Conservation (phyloP, 2,888 invertebrate species). For the Latheticus oryzae region DNA sequence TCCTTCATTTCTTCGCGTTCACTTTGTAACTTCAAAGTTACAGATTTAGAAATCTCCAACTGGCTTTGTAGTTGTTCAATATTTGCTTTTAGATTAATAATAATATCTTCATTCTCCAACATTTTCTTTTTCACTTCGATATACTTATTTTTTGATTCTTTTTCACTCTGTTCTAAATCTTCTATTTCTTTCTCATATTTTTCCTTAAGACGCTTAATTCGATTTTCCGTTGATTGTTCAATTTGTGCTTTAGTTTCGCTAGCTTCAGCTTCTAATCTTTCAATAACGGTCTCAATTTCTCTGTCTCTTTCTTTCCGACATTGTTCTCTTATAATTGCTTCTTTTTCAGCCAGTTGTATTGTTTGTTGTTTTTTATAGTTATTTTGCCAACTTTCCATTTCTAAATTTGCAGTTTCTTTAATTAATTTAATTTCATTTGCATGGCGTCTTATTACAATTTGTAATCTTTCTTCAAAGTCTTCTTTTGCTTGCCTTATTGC, state of each 20-base stretch:
- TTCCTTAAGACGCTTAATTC: conserved; percentile 77
- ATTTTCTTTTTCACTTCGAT: conserved; percentile 75
- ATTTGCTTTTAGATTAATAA: conserved; percentile 70
- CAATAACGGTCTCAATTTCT: conserved; percentile 81
- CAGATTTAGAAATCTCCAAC: conserved; percentile 64
- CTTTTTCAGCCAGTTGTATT: conserved; percentile 72
- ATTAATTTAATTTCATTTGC: conserved; percentile 69
- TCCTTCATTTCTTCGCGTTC: conserved; percentile 72
- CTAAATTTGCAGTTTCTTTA: conserved; percentile 71
- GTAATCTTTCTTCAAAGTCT: conserved; percentile 68
- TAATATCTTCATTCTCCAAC: conserved; percentile 73
- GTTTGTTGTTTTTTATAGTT: conserved; percentile 74
- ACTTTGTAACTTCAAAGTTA: conserved; percentile 66
- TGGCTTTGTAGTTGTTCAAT: conserved; percentile 76
- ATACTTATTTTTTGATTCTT: conserved; percentile 74
- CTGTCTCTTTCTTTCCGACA: conserved; percentile 80
- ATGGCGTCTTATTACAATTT: conserved; percentile 66
- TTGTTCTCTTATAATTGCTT: conserved; percentile 76
- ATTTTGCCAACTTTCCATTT: conserved; percentile 74
- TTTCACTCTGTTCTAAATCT: conserved; percentile 75
- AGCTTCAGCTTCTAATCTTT: conserved; percentile 76
- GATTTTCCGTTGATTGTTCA: conserved; percentile 72
- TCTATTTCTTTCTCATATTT: conserved; percentile 80
- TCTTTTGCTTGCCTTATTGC: conserved; percentile 66
- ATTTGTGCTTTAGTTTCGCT: conserved; percentile 70